A percentile compares a stretch with the other conserved stretches of the same genome.
These are phyloP conservation scores for Polypedilum vanderplanki DNA, from an alignment of 1,140 invertebrate species.

Conservation along the genomic window DNA sequence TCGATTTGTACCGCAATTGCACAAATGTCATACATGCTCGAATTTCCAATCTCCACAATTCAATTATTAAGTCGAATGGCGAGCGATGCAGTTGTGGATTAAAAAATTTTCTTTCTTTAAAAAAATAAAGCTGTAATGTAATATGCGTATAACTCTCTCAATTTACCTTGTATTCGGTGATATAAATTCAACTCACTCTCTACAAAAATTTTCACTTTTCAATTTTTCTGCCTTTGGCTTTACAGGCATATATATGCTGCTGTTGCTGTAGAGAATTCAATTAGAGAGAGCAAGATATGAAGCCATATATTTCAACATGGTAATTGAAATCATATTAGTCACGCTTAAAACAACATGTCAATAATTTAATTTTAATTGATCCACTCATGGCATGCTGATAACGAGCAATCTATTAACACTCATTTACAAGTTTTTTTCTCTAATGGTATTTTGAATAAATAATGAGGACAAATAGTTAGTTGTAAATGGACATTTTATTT, in stretches of 20 bases:
- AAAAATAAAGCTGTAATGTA: neutral
- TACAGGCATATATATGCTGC: too few species aligned
- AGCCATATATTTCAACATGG: neutral
- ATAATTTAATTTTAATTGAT: conserved; percentile 6
- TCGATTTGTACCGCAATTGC: neutral
- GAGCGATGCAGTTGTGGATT: neutral
- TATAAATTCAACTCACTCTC: too few species aligned
- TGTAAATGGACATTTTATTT: too few species aligned
- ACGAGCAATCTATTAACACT: neutral
- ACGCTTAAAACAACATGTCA: conserved; percentile 12
- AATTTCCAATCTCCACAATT: conserved; percentile 13
- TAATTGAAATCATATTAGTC: conserved; percentile 19
- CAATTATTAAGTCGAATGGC: neutral
- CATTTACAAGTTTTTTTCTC: neutral
- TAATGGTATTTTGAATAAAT: neutral
- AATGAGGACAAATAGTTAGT: too few species aligned
- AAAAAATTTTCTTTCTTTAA: neutral
- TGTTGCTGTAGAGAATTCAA: neutral
- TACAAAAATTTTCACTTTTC: too few species aligned
- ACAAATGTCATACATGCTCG: neutral
- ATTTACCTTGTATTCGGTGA: neutral
- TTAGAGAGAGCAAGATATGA: neutral
- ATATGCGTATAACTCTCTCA: neutral
- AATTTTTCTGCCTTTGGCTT: too few species aligned
- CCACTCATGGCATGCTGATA: neutral